These are phyloP conservation scores for Psittacus erithacus DNA, from an alignment of 2,113 vertebrate species.

Conservation along the genomic window DNA sequence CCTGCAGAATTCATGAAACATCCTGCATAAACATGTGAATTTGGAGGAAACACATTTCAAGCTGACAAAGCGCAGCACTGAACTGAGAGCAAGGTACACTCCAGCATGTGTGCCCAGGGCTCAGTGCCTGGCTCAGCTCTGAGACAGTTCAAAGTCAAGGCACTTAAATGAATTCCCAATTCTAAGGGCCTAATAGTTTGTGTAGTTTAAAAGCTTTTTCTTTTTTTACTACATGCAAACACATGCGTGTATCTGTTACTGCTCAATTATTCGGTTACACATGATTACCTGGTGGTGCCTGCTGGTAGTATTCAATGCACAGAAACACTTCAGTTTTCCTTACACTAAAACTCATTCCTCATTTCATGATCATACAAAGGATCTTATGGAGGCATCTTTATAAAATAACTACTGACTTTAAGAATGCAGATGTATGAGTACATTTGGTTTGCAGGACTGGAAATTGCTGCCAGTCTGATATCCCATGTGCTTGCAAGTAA, in stretches of 20 bases:
- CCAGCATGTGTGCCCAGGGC: neutral
- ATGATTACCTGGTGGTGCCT: neutral
- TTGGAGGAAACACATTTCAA: neutral
- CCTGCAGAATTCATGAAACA: neutral
- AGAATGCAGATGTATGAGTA: accelerated
- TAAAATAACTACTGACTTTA: neutral
- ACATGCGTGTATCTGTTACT: accelerated
- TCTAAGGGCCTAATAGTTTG: neutral
- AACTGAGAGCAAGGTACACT: neutral
- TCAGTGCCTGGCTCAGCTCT: neutral
- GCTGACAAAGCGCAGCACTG: neutral
- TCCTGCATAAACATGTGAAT: neutral
- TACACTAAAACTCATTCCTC: neutral
- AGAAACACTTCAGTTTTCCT: neutral
- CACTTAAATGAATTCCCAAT: neutral
- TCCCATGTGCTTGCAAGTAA: neutral
- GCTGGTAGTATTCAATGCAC: neutral
- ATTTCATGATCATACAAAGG: neutral
- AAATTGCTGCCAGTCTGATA: accelerated
- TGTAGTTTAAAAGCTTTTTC: neutral
- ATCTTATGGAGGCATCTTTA: neutral
- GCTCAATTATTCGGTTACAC: neutral
- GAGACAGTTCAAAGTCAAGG: neutral
- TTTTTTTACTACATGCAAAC: neutral
- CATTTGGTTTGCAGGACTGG: neutral